A percentile compares a stretch with the other conserved stretches of the same genome.
Conservation (phyloP, 2,797 vertebrate species). For the Parambassis ranga region DNA sequence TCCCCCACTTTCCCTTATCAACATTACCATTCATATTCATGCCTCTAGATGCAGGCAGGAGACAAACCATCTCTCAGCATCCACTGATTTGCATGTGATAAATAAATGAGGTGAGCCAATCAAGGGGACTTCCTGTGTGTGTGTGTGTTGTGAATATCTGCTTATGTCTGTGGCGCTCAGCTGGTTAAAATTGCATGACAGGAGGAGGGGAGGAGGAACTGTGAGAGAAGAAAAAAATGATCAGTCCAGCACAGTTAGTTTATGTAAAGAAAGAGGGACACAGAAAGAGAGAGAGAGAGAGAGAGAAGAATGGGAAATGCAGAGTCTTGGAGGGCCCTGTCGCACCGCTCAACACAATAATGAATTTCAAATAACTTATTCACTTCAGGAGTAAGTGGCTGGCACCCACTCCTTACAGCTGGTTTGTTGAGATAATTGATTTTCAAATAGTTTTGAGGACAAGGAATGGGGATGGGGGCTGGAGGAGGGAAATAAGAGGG, state of each 20-base stretch:
- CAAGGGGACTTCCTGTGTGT: conserved; percentile 62
- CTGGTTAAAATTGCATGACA: conserved; percentile 85
- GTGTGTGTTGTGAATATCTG: conserved; percentile 19
- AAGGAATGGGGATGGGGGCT: conserved; percentile 73
- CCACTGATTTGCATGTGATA: conserved; percentile 81
- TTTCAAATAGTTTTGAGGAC: conserved; percentile 93
- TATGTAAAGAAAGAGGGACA: conserved; percentile 62
- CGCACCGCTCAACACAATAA: conserved; percentile 86
- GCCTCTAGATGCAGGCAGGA: conserved; percentile 22
- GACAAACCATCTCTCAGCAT: conserved; percentile 44
- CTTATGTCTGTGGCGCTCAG: conserved; percentile 57
- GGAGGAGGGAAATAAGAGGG: background rate
- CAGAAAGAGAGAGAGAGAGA: conserved; percentile 7
- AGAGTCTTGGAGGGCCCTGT: conserved; percentile 81
- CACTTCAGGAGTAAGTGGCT: conserved; percentile 92
- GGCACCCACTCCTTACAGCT: conserved; percentile 88
- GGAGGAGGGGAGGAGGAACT: conserved; percentile 27
- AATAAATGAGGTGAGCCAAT: conserved; percentile 79
- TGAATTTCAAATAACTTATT: conserved; percentile 96
- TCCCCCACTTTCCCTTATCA: background rate
- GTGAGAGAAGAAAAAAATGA: conserved; percentile 34
- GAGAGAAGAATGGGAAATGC: conserved; percentile 30
- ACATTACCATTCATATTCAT: conserved; percentile 58
- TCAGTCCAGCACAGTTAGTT: conserved; percentile 72
- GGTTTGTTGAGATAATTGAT: conserved; percentile 97